Conservation (phyloP, 2,797 vertebrate genomes). For the Takifugu rubripes region DNA sequence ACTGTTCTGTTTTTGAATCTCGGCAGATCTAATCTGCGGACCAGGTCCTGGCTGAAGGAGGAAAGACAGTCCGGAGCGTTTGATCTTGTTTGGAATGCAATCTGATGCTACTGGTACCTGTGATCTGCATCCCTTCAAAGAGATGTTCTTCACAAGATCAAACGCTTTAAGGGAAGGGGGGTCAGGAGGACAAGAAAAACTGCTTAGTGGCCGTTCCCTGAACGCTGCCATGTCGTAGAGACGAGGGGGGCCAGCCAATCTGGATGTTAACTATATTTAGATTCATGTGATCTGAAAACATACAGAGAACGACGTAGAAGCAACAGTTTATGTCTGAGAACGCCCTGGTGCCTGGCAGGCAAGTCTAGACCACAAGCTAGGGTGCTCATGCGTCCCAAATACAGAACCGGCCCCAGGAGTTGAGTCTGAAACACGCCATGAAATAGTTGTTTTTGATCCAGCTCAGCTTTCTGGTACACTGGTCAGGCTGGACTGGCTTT, state of each 20-base stretch:
- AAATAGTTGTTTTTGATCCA: conserved; percentile 49
- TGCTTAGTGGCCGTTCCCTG: conserved; percentile 11
- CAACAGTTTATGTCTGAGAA: conserved; percentile 37
- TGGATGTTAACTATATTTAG: conserved; percentile 34
- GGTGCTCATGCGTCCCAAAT: conserved; percentile 32
- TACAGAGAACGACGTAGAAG: conserved; percentile 18
- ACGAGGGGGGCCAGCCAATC: too few species aligned
- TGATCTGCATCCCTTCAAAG: conserved; percentile 62
- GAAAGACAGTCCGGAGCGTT: conserved; percentile 53
- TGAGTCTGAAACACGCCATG: conserved; percentile 40
- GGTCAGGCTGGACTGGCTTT: conserved; percentile 17
- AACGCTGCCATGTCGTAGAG: not conserved
- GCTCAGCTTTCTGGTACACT: conserved; percentile 40
- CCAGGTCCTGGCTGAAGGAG: conserved; percentile 55
- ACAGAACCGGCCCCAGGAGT: conserved; percentile 32
- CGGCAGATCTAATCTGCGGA: conserved; percentile 67
- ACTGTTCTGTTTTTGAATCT: conserved; percentile 59
- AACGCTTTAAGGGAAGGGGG: conserved; percentile 34
- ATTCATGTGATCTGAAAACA: conserved; percentile 60
- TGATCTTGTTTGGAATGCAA: conserved; percentile 64
- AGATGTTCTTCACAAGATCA: conserved; percentile 42
- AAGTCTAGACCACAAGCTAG: conserved; percentile 60
- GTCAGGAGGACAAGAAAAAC: conserved; percentile 19
- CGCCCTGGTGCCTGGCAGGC: conserved; percentile 46
- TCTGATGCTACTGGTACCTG: conserved; percentile 59